These are phyloP conservation scores for Ephialtes manifestator DNA, from an alignment of 2,888 invertebrate genomes.

Conservation along the genomic window DNA sequence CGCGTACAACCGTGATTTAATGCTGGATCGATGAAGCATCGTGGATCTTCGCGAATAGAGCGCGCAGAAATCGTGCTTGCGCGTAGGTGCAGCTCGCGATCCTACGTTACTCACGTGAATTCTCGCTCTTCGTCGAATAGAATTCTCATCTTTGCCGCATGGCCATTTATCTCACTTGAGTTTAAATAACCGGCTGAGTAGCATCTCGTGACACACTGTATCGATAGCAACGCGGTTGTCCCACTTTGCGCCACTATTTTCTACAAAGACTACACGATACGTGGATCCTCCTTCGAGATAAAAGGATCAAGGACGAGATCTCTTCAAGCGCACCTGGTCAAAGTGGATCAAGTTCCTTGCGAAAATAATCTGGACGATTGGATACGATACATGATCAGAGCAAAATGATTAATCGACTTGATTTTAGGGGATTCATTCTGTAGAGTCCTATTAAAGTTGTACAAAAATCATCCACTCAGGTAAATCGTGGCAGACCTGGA, in stretches of 20 bases:
- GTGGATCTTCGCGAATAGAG: conserved; percentile 73
- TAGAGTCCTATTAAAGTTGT: neutral
- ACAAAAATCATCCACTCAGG: neutral
- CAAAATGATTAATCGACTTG: neutral
- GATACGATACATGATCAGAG: conserved; percentile 8
- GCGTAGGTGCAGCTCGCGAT: conserved; percentile 62
- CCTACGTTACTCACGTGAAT: conserved; percentile 36
- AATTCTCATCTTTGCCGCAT: conserved; percentile 47
- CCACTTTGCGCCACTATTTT: conserved; percentile 58
- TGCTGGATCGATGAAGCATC: conserved; percentile 72
- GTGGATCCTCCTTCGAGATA: conserved; percentile 50
- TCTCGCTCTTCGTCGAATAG: conserved; percentile 40
- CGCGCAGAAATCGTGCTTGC: conserved; percentile 49
- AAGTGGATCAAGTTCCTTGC: conserved; percentile 59
- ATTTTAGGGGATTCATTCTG: neutral
- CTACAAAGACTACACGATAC: conserved; percentile 8
- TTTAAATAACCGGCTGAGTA: conserved; percentile 51
- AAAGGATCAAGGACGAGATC: conserved; percentile 63
- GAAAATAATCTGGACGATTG: conserved; percentile 5
- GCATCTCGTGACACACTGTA: conserved; percentile 57
- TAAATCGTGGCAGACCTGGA: neutral
- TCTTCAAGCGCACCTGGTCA: conserved; percentile 43
- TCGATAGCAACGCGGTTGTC: conserved; percentile 37
- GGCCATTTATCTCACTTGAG: conserved; percentile 60
- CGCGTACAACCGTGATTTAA: conserved; percentile 74